Percentiles rank a stretch among this genome's conserved stretches.
phyloP scores from a whole-genome alignment of 2,888 invertebrate species.

The Pachymerium ferrugineum region DNA sequence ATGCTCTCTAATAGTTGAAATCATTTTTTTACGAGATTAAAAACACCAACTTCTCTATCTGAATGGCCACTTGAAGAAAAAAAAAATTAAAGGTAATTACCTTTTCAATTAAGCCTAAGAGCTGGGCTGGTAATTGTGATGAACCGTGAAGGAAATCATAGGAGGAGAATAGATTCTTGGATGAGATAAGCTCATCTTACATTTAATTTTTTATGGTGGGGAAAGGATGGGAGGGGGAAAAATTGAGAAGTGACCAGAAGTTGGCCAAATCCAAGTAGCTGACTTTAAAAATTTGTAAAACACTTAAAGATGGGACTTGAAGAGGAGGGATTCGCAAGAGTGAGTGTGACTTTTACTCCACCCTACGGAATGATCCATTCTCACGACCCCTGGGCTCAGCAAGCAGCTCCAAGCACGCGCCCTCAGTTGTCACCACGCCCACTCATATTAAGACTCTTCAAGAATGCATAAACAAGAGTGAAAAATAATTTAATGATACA shows the following conservation, averaged over 20 bases:
- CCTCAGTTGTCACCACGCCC: constrained; percentile 10
- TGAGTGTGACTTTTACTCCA: not conserved
- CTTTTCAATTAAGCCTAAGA: constrained; percentile 9
- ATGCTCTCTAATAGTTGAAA: not conserved
- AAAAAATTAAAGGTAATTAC: not conserved
- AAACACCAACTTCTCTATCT: not conserved
- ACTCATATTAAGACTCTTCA: not conserved
- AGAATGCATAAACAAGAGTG: not conserved
- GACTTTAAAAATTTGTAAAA: too few relatives aligned
- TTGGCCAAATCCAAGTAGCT: too few relatives aligned
- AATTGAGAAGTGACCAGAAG: too few relatives aligned
- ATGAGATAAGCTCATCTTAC: not conserved
- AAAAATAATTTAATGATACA: not conserved
- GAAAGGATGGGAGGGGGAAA: too few relatives aligned
- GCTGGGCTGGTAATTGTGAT: not conserved
- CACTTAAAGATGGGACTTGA: too few relatives aligned
- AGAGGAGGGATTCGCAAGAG: not conserved
- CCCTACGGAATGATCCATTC: too few relatives aligned
- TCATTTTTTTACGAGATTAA: not conserved
- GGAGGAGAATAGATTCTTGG: not conserved
- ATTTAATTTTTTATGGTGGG: too few relatives aligned
- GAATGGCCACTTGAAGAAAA: not conserved
- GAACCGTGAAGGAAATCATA: constrained; percentile 14
- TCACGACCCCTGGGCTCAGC: not conserved
- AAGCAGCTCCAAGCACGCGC: not conserved